Base-by-base conservation (phyloP, 2,888 invertebrate genomes). In the Nyleta sp. region DNA sequence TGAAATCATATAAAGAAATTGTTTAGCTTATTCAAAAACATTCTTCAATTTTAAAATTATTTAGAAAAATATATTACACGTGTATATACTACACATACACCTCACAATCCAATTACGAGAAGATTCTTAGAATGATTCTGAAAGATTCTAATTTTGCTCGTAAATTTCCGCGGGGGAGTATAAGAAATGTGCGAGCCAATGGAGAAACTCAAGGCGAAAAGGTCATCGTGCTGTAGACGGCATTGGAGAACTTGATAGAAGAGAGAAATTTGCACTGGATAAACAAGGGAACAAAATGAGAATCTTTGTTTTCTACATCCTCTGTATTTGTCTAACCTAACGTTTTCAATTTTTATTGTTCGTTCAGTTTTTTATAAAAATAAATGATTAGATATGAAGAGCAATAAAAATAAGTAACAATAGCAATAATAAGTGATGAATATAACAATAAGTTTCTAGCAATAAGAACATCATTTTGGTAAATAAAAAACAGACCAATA, bases 131-230 rank as follows among this genome's bases (percentile, higher is more conserved):
- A 38, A 35, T 35, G 17, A 60, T 42, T 60, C 42, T 42, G 44
- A 53, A 52, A 60, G 60, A 59, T 28, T 40, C 33, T 60, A 71
- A 71, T 70, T 67, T 46, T 48, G 67, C 17, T 44, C 55, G 44
- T 35, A n/a, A 48, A 53, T 50, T 71, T 71, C 71, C 71, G 60
- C 71, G 70, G 33, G 60, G 71, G 62, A 72, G 71, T 62, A 20
- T 18, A 72, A 55, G 71, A 62, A 62, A 55, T 55, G 46, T 62
- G 46, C 53, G 38, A 59, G 52, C 52, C 59, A 71, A 64, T 50
- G 72, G 38, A 57, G 64, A 64, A 48, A 55, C 46, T 73, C 64
- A 65, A 73, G 65, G 64, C 65, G 20, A 73, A 72, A 73, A 73
- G 73, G 73, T 73, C 65, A 65, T 73, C 57, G 64, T 57, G 57